Conservation (phyloP, 2,797 vertebrate species). For the Tragelaphus oryx region DNA sequence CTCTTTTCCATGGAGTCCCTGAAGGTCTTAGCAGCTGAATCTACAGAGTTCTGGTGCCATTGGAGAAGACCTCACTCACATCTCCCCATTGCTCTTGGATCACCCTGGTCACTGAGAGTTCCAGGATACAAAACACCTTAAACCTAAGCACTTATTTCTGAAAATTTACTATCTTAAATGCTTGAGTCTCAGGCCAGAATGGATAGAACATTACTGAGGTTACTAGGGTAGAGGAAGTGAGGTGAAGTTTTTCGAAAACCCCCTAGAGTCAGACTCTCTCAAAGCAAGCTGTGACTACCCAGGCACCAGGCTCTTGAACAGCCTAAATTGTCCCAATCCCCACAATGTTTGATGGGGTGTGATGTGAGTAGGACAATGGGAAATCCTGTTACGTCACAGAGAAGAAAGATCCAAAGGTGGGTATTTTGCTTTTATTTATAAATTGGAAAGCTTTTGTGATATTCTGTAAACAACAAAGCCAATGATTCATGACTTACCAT, state of each 20-base stretch:
- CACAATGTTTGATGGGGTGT: not conserved
- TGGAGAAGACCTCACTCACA: not conserved
- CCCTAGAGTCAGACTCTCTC: not conserved
- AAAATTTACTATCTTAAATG: not conserved
- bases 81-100: not conserved
- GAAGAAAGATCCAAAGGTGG: not conserved
- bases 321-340: not conserved
- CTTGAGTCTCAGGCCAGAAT: not conserved
- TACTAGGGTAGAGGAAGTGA: not conserved
- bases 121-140: not conserved
- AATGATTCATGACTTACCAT: not conserved
- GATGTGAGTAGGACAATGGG: not conserved
- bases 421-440: slow-evolving; percentile 5
- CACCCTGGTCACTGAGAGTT: not conserved
- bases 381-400: not conserved
- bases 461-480: not conserved
- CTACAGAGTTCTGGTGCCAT: not conserved
- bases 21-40: not conserved
- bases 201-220: not conserved
- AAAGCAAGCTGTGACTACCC: not conserved
- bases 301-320: not conserved
- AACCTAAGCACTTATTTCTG: not conserved
- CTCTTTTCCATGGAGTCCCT: not conserved
- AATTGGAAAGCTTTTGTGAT: slow-evolving; percentile 6
- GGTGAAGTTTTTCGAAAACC: not conserved